Conservation (phyloP, 2,888 invertebrate species). For the Ophonus ardosiacus region DNA sequence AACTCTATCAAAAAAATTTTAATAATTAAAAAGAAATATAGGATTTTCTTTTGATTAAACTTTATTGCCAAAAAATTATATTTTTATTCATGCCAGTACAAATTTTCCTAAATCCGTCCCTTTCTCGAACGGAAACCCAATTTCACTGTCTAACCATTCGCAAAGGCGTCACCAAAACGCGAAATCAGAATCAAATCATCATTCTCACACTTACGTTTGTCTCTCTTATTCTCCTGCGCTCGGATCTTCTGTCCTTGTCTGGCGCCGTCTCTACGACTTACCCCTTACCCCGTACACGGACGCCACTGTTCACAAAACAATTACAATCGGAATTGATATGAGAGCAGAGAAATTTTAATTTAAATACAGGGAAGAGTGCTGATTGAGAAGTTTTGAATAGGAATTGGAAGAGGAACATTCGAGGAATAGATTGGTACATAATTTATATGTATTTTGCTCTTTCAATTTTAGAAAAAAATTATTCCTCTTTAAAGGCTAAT, state of each 20-base stretch:
- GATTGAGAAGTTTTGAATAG: slow-evolving; percentile 6
- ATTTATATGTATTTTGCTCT: too few species aligned
- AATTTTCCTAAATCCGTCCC: slow-evolving; percentile 6
- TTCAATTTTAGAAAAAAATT: too few species aligned
- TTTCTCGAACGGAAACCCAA: slow-evolving; percentile 45
- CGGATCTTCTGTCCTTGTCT: slow-evolving; percentile 2
- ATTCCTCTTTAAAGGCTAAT: too few species aligned
- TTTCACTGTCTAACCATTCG: slow-evolving; percentile 57
- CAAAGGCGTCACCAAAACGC: slow-evolving; percentile 44
- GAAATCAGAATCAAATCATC: slow-evolving; percentile 39
- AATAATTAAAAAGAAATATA: too few species aligned
- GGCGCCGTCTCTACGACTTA: slow-evolving; percentile 11
- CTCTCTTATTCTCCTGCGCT: background rate
- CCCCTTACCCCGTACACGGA: slow-evolving; percentile 9
- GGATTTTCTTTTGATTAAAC: too few species aligned
- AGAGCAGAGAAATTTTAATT: slow-evolving; percentile 53
- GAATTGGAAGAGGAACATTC: background rate
- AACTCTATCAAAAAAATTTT: too few species aligned
- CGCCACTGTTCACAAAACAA: slow-evolving; percentile 39
- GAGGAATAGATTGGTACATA: too few species aligned
- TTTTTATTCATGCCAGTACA: too few species aligned
- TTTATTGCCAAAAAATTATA: too few species aligned
- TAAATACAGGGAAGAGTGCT: slow-evolving; percentile 15
- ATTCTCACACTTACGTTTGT: slow-evolving; percentile 19
- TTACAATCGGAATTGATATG: slow-evolving; percentile 58